These are phyloP conservation scores for Thera britannica DNA, from an alignment of 2,888 invertebrate species.

Conservation along the genomic window DNA sequence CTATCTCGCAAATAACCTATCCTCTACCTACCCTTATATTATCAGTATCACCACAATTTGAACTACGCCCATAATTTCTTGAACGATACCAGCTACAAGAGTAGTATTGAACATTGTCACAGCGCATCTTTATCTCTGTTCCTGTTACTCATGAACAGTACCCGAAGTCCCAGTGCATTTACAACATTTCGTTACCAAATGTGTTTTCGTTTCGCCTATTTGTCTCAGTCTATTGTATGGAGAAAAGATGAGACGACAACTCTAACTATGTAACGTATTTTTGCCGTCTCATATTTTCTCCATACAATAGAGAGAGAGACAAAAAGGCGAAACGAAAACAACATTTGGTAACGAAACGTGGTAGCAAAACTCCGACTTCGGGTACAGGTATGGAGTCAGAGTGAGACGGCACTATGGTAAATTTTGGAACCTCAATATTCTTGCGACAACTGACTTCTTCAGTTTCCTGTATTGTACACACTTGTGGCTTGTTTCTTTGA, in stretches of 20 bases:
- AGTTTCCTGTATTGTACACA: not conserved
- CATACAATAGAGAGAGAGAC: too few relatives aligned
- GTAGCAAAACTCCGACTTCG: too few relatives aligned
- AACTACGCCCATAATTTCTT: not conserved
- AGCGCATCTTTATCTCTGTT: not conserved
- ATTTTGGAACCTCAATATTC: not conserved
- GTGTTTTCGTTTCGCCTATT: too few relatives aligned
- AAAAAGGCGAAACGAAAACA: too few relatives aligned
- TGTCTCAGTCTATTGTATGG: too few relatives aligned
- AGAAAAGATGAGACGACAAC: too few relatives aligned
- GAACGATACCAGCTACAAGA: not conserved
- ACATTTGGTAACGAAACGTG: too few relatives aligned
- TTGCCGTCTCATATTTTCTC: too few relatives aligned
- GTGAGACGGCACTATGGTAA: not conserved
- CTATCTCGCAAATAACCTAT: constrained; percentile 44
- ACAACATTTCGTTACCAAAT: too few relatives aligned
- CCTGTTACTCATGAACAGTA: not conserved
- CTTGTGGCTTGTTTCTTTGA: constrained; percentile 3
- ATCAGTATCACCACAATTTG: not conserved
- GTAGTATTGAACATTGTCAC: not conserved
- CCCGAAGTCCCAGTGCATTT: too few relatives aligned
- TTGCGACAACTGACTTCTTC: too few relatives aligned
- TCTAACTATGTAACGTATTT: too few relatives aligned
- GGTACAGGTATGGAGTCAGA: not conserved
- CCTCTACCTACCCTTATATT: constrained; percentile 1